Conservation (phyloP, 2,888 invertebrate species). For the Archips xylosteana region DNA sequence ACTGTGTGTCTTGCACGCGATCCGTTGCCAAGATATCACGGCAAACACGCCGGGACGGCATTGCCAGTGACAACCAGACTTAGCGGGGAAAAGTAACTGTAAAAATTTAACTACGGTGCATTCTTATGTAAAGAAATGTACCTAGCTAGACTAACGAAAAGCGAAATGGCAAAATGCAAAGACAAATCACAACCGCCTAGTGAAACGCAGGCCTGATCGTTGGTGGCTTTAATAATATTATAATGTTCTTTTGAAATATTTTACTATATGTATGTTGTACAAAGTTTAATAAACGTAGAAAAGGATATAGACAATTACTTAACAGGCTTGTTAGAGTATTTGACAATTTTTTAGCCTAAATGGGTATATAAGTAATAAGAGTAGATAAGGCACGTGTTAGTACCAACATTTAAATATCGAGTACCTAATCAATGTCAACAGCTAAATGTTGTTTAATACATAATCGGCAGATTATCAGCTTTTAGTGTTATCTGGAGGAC, state of each 20-base stretch:
- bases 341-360: no score
- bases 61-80: conserved; percentile 3
- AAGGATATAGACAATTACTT: no score
- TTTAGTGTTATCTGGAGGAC: conserved; percentile 36
- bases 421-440: conserved; percentile 1
- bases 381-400: neutral
- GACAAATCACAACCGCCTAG: neutral
- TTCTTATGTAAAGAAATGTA: neutral
- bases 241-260: no score
- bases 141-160: no score
- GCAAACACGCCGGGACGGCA: conserved; percentile 28
- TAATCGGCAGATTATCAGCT: conserved; percentile 29
- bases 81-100: neutral
- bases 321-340: no score
- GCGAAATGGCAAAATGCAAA: neutral
- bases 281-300: no score
- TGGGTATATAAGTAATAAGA: no score
- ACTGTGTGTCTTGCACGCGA: conserved; percentile 38
- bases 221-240: no score
- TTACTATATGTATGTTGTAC: no score
- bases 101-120: neutral
- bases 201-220: neutral
- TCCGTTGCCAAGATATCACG: conserved; percentile 40
- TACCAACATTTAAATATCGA: neutral
- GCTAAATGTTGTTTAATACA: conserved; percentile 12